Evolutionary conservation across 2,797 vertebrate species (phyloP).

Genomic region (Enteromius trimaculatus): DNA sequence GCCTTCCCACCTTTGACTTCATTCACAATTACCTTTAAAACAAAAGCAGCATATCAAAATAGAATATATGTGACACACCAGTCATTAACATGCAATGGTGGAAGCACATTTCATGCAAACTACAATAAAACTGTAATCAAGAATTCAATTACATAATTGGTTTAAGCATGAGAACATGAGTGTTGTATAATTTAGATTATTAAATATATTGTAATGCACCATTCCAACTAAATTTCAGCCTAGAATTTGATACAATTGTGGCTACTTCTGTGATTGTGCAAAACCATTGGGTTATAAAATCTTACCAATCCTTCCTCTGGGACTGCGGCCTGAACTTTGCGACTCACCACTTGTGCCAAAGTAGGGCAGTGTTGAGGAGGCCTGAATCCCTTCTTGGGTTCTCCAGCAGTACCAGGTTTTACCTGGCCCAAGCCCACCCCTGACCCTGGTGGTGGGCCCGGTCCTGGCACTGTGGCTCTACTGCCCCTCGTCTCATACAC

Average conservation of each 20-base stretch:
- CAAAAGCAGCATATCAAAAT: background rate
- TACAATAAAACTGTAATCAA: background rate
- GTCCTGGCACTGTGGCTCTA: constrained; percentile 63
- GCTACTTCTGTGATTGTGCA: constrained; percentile 31
- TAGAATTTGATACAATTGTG: constrained; percentile 4
- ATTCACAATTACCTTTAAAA: constrained; percentile 73
- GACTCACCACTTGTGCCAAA: constrained; percentile 79
- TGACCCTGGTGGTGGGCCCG: constrained; percentile 59
- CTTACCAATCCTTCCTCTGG: constrained; percentile 81
- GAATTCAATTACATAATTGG: background rate
- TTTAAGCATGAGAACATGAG: background rate
- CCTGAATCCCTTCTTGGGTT: constrained; percentile 80
- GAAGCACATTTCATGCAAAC: constrained; percentile 6
- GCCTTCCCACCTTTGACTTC: constrained; percentile 76
- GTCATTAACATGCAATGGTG: background rate
- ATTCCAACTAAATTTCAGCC: constrained; percentile 1
- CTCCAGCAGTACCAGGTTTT: constrained; percentile 67
- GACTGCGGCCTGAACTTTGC: constrained; percentile 78
- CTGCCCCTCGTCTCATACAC: constrained; percentile 81
- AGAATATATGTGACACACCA: background rate
- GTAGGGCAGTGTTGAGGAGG: constrained; percentile 78
- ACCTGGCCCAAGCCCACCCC: constrained; percentile 34
- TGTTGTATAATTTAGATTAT: background rate
- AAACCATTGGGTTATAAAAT: constrained; percentile 27
- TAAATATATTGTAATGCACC: background rate